Conservation (phyloP, 2,797 vertebrate species). For the Hippocampus kuda region DNA sequence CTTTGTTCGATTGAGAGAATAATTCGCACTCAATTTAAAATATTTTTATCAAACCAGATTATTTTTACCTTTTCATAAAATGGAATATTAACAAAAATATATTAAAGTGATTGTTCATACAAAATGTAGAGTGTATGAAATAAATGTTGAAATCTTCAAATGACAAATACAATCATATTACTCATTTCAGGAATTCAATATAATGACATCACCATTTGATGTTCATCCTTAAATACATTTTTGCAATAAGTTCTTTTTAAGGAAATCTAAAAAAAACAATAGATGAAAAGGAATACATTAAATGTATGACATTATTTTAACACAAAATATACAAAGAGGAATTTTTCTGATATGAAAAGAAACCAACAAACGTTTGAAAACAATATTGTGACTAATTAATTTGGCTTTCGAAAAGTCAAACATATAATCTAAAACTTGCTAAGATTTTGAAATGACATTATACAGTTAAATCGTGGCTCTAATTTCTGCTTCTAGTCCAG, state of each 20-base stretch:
- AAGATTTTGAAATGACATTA: background rate
- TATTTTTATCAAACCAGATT: background rate
- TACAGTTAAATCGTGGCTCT: background rate
- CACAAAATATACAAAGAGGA: background rate
- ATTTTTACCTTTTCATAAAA: background rate
- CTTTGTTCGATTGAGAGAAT: background rate
- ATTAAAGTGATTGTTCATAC: background rate
- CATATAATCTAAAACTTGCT: background rate
- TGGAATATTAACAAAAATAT: background rate
- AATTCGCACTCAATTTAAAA: background rate
- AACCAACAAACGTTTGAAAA: background rate
- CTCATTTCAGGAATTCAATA: background rate
- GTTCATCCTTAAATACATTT: background rate
- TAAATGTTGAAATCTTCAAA: background rate
- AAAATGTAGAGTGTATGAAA: background rate
- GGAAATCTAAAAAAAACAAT: background rate
- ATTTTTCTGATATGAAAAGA: background rate
- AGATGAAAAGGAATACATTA: background rate
- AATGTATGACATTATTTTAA: background rate
- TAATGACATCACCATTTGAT: background rate
- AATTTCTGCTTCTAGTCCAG: background rate
- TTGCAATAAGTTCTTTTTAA: background rate
- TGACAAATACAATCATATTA: background rate
- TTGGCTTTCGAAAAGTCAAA: background rate
- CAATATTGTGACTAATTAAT: background rate